These are phyloP conservation scores for Phataginus tetradactyla DNA, from an alignment of 2,797 vertebrate genomes.

Conservation along the genomic window DNA sequence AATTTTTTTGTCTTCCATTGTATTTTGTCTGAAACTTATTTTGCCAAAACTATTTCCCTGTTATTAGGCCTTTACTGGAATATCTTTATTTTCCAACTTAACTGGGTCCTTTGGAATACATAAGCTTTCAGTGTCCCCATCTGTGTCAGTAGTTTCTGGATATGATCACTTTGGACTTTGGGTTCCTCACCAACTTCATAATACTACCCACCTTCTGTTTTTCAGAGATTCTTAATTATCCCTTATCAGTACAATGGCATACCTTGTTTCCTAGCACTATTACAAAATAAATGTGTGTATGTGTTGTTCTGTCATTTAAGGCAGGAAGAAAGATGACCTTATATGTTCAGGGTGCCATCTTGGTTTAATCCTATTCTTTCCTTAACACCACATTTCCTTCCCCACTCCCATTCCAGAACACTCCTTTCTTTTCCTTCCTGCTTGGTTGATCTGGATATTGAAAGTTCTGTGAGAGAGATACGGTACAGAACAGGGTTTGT, in stretches of 20 bases:
- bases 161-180: neutral
- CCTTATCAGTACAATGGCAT: neutral
- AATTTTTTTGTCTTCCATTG: neutral
- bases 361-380: neutral
- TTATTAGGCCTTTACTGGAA: neutral
- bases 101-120: neutral
- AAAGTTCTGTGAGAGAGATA: neutral
- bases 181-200: neutral
- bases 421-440: neutral
- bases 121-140: neutral
- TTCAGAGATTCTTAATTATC: neutral
- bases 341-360: neutral
- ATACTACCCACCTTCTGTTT: neutral
- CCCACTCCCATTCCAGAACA: neutral
- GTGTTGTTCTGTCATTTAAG: conserved; percentile 1
- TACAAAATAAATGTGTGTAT: neutral
- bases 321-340: neutral
- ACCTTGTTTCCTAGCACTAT: neutral
- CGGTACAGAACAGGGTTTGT: neutral
- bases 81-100: neutral
- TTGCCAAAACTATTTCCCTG: neutral
- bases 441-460: neutral
- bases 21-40: neutral
- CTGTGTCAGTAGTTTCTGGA: neutral
- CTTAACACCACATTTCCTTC: neutral